These are phyloP conservation scores for Edolisoma coerulescens DNA, from an alignment of 2,113 vertebrate genomes.

Conservation along the genomic window DNA sequence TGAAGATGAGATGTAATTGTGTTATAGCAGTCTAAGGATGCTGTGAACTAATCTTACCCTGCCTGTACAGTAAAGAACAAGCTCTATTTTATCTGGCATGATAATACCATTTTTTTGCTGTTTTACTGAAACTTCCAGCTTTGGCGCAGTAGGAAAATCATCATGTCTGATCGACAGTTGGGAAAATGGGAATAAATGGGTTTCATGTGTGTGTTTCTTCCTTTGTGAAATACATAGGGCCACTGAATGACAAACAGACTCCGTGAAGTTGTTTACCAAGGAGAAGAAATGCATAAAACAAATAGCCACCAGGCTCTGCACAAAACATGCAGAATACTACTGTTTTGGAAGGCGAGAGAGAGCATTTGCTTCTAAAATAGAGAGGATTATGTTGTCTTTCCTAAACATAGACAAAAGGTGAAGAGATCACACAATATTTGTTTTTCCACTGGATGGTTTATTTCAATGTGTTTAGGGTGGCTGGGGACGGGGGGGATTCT, in stretches of 20 bases:
- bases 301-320: background rate
- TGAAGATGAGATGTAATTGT: background rate
- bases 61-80: background rate
- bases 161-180: background rate
- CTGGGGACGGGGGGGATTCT: background rate
- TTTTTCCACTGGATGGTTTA: background rate
- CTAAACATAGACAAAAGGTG: constrained; percentile 25
- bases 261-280: background rate
- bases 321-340: background rate
- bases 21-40: background rate
- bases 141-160: background rate
- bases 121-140: background rate
- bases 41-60: background rate
- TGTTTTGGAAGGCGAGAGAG: background rate
- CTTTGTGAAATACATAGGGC: background rate
- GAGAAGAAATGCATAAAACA: background rate
- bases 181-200: background rate
- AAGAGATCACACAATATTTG: constrained; percentile 33
- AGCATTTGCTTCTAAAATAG: background rate
- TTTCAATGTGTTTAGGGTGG: background rate
- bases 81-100: background rate
- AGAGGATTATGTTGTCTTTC: background rate
- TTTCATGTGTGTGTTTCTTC: background rate
- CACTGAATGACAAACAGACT: background rate
- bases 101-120: background rate